Evolutionary conservation across 2,797 vertebrate species (phyloP).

Genomic region (Hydrolagus colliei): DNA sequence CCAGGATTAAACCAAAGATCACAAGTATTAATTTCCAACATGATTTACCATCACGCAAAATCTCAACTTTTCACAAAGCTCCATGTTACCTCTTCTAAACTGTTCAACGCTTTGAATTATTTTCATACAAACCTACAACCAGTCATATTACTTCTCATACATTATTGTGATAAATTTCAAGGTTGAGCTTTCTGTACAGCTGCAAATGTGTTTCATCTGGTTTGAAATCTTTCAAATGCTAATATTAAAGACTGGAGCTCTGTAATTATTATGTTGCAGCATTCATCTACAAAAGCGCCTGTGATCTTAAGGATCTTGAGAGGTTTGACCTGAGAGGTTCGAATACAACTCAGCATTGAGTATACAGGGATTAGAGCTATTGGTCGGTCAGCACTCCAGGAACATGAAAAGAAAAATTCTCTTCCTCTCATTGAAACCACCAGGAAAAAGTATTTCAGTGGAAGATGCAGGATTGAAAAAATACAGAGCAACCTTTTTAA

Average conservation of each 20-base stretch:
- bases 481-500: too few species aligned
- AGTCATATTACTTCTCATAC: background rate
- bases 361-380: too few species aligned
- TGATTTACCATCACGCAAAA: too few species aligned
- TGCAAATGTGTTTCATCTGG: background rate
- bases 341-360: background rate
- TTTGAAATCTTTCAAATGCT: background rate
- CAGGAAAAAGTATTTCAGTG: too few species aligned
- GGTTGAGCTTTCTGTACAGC: background rate
- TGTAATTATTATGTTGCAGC: background rate
- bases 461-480: too few species aligned
- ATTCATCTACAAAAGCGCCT: background rate
- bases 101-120: background rate
- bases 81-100: background rate
- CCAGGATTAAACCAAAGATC: background rate
- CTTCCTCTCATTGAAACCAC: too few species aligned
- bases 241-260: too few species aligned
- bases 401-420: too few species aligned
- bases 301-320: background rate
- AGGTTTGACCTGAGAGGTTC: background rate
- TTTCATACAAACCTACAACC: background rate
- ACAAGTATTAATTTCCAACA: background rate
- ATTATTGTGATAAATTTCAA: background rate
- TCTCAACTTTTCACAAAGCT: background rate
- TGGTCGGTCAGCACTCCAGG: too few species aligned